A percentile compares a stretch with the other conserved stretches of the same genome.
Conservation (phyloP, 2,113 vertebrate genomes). For the Meriones unguiculatus region DNA sequence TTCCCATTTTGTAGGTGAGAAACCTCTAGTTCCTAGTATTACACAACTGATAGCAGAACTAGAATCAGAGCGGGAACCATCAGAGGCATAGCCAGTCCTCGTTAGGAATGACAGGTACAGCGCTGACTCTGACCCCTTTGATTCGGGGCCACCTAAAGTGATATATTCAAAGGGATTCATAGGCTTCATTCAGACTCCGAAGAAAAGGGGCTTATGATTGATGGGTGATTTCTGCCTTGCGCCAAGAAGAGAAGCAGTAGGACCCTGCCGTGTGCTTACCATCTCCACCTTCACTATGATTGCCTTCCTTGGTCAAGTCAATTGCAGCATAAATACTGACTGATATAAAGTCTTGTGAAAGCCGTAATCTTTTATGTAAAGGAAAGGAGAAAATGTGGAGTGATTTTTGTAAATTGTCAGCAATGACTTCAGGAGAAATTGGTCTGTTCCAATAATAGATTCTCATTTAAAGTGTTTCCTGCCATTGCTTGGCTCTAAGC, state of each 20-base stretch:
- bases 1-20: background rate
- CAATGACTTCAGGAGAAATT: constrained; percentile 28
- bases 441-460: background rate
- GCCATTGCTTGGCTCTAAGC: background rate
- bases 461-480: background rate
- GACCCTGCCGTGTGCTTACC: background rate
- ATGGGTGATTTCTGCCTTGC: background rate
- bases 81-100: background rate
- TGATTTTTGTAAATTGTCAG: background rate
- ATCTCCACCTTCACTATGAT: background rate
- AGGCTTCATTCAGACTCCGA: background rate
- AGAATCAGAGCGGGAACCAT: background rate
- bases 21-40: background rate
- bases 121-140: background rate
- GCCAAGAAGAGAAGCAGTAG: background rate
- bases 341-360: background rate
- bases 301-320: background rate
- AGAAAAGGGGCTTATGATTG: background rate
- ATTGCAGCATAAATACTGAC: background rate
- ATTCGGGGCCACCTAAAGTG: background rate
- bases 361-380: background rate
- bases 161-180: background rate
- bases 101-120: background rate
- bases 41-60: background rate
- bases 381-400: background rate